Conservation (phyloP, 1,140 invertebrate genomes). For the Paralvinella palmiformis region DNA sequence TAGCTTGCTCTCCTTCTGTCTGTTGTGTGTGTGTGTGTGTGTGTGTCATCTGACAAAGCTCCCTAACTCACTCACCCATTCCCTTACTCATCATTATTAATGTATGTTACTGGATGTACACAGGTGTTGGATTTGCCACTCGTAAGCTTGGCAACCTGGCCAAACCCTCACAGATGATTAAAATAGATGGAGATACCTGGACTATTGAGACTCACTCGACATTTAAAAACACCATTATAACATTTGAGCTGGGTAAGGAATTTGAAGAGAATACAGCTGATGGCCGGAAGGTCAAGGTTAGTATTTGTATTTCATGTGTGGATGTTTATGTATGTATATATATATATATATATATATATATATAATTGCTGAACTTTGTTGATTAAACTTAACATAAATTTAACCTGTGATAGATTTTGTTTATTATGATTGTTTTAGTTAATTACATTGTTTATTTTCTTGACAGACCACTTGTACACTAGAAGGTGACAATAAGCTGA, state of each 20-base stretch:
- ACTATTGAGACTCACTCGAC: conserved; percentile 71
- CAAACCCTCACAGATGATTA: conserved; percentile 68
- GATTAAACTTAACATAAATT: no score
- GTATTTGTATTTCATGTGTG: conserved; percentile 9
- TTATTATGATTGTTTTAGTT: neutral
- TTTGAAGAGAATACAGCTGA: conserved; percentile 82
- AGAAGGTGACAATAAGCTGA: conserved; percentile 32
- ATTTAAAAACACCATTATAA: conserved; percentile 72
- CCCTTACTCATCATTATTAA: neutral
- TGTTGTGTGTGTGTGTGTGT: neutral
- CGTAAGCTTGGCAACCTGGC: conserved; percentile 67
- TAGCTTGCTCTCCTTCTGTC: no score
- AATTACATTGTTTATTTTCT: neutral
- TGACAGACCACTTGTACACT: conserved; percentile 36
- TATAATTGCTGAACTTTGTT: no score
- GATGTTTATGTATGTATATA: no score
- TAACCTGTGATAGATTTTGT: no score
- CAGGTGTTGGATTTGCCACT: conserved; percentile 70
- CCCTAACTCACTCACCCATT: conserved; percentile 28
- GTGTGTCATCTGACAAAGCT: neutral
- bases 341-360: no score
- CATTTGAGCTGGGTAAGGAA: conserved; percentile 73
- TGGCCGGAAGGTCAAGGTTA: conserved; percentile 71
- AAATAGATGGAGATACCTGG: conserved; percentile 63
- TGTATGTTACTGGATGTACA: conserved; percentile 24